Base-by-base conservation (phyloP, 2,113 vertebrate species). In the Xenopus laevis region DNA sequence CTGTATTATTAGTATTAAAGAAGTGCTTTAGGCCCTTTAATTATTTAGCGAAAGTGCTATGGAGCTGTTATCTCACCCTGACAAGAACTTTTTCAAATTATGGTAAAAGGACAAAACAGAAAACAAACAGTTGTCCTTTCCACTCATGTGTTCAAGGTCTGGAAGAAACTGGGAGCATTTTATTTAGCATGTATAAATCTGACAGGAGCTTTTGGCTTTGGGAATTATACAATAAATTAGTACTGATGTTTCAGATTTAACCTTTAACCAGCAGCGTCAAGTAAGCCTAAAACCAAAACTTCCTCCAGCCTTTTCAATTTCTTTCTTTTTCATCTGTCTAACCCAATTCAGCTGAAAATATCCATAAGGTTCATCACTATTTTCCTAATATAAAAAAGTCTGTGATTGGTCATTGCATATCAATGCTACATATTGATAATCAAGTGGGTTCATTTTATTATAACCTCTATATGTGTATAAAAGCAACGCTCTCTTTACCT, bases 161-260 rank as follows among this genome's bases (percentile, higher is more conserved):
- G 5, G 33, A 40, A 40, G 33, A 50, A 50, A 55, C 16, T n/a
- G 16, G 53, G 47, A 50, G 47, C 4, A 50, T 13, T 9, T 50
- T 4, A 12, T 50, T 50, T 50, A 50, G 47, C 47, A 55, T 55
- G 17, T 16, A 50, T 50, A 16, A 50, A 30, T 45, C 52, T 73
- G 71, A 57, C 71, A 73, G 7, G 44, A 66, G 52, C 12, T 46
- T 2, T 18, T 57, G n/a, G n/a, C 50, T 13, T 2, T 3, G 20
- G 71, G 52, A 79, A 71, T 76, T 71, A 64, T 20, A 59, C 70
- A 68, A 66, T 75, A 77, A 83, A 80, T 81, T 40, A 21, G 64
- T 53, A 63, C 53, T 80, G 82, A 85, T 79, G 63, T 75, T 74
- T 74, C 64, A 10, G 68, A 72, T 77, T 9, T 61, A 66, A 74